These are phyloP conservation scores for Hesperophylax magnus DNA, from an alignment of 1,140 invertebrate genomes.

Conservation along the genomic window DNA sequence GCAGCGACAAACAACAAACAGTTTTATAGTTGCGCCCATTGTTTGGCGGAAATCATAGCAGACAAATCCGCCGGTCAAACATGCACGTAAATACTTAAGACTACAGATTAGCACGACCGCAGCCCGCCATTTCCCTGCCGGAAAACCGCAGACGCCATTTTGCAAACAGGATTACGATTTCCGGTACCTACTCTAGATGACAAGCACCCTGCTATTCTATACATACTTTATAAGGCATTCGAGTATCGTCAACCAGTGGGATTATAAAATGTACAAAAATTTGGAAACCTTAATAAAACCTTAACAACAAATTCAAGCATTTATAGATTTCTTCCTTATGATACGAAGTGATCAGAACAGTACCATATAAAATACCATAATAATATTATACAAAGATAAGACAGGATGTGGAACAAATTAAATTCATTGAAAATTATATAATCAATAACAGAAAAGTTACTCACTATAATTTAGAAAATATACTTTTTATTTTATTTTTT, in stretches of 20 bases:
- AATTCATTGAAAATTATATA: no score
- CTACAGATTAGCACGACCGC: slow-evolving; percentile 54
- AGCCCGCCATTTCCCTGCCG: background rate
- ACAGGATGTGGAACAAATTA: no score
- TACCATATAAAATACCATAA: no score
- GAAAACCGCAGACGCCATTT: slow-evolving; percentile 49
- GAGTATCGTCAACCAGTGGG: background rate
- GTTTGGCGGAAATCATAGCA: slow-evolving; percentile 44
- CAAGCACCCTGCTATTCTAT: slow-evolving; percentile 11
- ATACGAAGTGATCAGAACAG: no score
- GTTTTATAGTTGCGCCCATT: slow-evolving; percentile 31
- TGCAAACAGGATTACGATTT: slow-evolving; percentile 56
- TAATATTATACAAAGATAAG: no score
- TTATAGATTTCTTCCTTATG: no score
- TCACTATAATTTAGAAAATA: no score
- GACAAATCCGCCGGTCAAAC: slow-evolving; percentile 51
- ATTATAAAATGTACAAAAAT: no score
- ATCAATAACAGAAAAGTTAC: no score
- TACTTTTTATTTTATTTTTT: no score
- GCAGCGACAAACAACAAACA: slow-evolving; percentile 3
- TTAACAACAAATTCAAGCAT: no score
- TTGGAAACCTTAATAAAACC: no score
- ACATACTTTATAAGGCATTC: background rate
- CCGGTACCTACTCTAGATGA: slow-evolving; percentile 26
- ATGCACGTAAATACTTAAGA: slow-evolving; percentile 56